Conservation (phyloP, 2,797 vertebrate species). For the Paratrypauchen microcephalus region DNA sequence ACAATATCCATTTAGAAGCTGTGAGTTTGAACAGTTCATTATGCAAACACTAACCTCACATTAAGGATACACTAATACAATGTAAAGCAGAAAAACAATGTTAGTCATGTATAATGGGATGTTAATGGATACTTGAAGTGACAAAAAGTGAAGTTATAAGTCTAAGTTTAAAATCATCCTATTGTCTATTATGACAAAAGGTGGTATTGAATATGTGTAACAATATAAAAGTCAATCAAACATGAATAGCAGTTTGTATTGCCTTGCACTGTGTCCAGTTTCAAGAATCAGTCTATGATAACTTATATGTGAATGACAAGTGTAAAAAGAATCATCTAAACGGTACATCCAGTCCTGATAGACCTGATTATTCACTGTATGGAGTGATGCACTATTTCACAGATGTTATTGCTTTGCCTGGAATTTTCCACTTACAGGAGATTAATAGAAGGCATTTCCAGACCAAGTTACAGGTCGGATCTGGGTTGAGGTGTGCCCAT, state of each 20-base stretch:
- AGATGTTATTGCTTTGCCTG: too few relatives aligned
- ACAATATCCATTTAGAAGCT: constrained; percentile 54
- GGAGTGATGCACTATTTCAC: too few relatives aligned
- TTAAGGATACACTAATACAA: constrained; percentile 45
- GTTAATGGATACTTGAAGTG: constrained; percentile 45
- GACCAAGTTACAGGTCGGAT: too few relatives aligned
- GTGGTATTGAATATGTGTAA: not conserved
- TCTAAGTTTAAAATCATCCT: constrained; percentile 3
- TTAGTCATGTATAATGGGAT: constrained; percentile 30
- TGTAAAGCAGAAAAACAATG: constrained; percentile 17
- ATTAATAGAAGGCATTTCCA: too few relatives aligned
- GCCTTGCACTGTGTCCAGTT: too few relatives aligned
- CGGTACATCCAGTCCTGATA: too few relatives aligned
- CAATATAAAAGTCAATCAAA: not conserved
- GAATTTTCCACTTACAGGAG: too few relatives aligned
- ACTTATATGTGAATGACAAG: too few relatives aligned
- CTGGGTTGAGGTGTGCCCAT: too few relatives aligned
- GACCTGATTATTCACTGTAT: too few relatives aligned
- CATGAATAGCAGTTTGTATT: not conserved
- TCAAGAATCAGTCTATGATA: too few relatives aligned
- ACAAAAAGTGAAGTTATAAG: constrained; percentile 5
- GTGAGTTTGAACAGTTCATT: constrained; percentile 59
- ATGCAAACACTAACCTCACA: constrained; percentile 51
- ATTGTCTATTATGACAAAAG: not conserved
- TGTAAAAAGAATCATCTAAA: too few relatives aligned